phyloP scores from a whole-genome alignment of 2,888 invertebrate genomes.

The Phasia obesa region DNA sequence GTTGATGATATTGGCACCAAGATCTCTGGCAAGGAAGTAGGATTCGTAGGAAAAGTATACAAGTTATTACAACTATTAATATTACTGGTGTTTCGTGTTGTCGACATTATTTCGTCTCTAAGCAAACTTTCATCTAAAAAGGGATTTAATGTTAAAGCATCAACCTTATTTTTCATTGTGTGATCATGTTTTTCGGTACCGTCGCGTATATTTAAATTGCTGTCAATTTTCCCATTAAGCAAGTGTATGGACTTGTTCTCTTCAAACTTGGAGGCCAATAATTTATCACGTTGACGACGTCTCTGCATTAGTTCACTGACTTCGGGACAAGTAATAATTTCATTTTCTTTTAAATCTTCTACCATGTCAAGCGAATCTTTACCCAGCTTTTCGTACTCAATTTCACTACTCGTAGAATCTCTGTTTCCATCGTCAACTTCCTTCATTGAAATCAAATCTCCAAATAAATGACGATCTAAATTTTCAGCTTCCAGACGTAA shows the following conservation, averaged over 20 bases:
- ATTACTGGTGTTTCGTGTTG: conserved; percentile 26
- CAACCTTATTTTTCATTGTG: too few species aligned
- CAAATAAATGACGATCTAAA: conserved; percentile 92
- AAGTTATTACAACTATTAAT: conserved; percentile 16
- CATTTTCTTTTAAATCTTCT: conserved; percentile 80
- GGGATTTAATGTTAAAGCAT: conserved; percentile 74
- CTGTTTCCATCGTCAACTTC: conserved; percentile 69
- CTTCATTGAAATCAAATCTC: conserved; percentile 79
- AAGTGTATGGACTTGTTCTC: background rate
- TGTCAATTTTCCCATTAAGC: conserved; percentile 38
- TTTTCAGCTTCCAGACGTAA: conserved; percentile 91
- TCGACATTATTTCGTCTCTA: conserved; percentile 42
- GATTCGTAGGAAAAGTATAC: conserved; percentile 74
- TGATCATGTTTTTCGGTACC: background rate
- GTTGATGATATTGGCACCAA: conserved; percentile 78
- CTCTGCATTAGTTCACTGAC: conserved; percentile 78
- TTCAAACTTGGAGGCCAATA: conserved; percentile 69
- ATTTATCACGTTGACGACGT: conserved; percentile 75
- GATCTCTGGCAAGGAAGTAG: conserved; percentile 76
- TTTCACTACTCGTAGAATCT: conserved; percentile 72
- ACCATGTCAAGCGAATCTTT: conserved; percentile 82
- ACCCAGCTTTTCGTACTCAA: conserved; percentile 80
- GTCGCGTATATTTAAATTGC: conserved; percentile 53
- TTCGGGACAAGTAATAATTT: conserved; percentile 79
- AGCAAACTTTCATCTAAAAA: conserved; percentile 76